These are phyloP conservation scores for Tylochromis polylepis DNA, from an alignment of 2,113 vertebrate species.

Conservation along the genomic window DNA sequence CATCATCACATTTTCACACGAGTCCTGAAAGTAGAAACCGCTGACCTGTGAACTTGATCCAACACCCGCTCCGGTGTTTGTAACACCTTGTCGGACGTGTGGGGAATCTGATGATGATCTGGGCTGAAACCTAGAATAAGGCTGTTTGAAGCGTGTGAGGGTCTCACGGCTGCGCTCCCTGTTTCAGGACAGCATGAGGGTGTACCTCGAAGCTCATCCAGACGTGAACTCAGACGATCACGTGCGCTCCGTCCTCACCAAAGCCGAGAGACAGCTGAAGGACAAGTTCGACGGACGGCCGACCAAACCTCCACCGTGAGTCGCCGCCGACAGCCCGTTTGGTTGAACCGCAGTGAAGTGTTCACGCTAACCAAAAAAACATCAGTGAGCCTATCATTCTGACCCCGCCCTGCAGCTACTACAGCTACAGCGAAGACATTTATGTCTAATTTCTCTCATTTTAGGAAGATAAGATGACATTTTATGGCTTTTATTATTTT, in stretches of 20 bases:
- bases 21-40: not conserved
- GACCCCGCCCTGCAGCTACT: too few relatives aligned
- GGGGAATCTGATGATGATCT: not conserved
- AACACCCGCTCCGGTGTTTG: not conserved
- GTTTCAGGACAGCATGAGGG: conserved; percentile 69
- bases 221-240: conserved; percentile 70
- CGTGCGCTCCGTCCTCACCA: conserved; percentile 77
- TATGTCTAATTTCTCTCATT: accelerated
- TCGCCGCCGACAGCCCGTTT: not conserved
- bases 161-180: not conserved
- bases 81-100: not conserved
- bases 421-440: not conserved
- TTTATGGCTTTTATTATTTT: not conserved
- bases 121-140: not conserved
- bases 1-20: not conserved
- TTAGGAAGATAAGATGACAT: not conserved
- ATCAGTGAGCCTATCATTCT: too few relatives aligned
- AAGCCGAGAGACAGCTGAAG: conserved; percentile 78
- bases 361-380: not conserved
- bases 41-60: too few relatives aligned
- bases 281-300: conserved; percentile 81
- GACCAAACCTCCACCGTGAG: conserved; percentile 78
- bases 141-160: too few relatives aligned
- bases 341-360: too few relatives aligned
- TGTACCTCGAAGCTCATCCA: conserved; percentile 72